These are phyloP conservation scores for Andricus quercusramuli DNA, from an alignment of 2,888 invertebrate species.

Conservation along the genomic window DNA sequence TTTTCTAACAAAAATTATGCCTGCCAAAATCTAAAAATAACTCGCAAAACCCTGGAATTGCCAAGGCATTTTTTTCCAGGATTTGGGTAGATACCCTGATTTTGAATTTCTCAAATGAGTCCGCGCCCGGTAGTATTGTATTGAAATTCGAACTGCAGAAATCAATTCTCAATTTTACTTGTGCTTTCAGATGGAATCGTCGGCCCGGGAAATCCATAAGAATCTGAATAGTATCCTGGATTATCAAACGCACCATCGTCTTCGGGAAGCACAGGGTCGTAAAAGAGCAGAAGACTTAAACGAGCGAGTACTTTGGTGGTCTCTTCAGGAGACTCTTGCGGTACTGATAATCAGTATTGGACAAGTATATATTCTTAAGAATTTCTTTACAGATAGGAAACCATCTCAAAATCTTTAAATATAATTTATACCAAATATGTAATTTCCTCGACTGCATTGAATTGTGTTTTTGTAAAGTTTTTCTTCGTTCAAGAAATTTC, in stretches of 20 bases:
- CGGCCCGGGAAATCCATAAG: conserved; percentile 94
- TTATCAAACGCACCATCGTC: conserved; percentile 97
- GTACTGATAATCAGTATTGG: conserved; percentile 92
- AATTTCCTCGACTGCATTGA: conserved; percentile 46
- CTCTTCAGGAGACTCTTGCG: conserved; percentile 91
- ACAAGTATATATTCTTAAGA: conserved; percentile 94
- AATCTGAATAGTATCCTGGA: conserved; percentile 93
- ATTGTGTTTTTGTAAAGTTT: conserved; percentile 37
- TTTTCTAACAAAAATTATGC: too few species aligned
- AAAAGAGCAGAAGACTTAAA: conserved; percentile 98
- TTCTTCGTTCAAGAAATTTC: neutral
- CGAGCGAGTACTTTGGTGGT: conserved; percentile 96
- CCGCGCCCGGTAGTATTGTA: too few species aligned
- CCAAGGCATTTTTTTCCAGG: too few species aligned
- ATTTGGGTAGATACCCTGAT: too few species aligned
- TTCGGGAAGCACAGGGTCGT: conserved; percentile 96
- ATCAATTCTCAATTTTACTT: neutral
- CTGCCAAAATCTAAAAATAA: too few species aligned
- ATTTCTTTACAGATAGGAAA: conserved; percentile 87
- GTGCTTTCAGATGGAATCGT: conserved; percentile 91
- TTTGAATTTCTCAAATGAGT: too few species aligned
- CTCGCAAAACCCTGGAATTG: too few species aligned
- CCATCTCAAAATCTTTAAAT: conserved; percentile 62
- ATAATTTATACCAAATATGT: conserved; percentile 39
- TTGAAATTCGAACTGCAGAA: too few species aligned